Conservation (phyloP, 2,113 vertebrate species). For the Tenrec ecaudatus region DNA sequence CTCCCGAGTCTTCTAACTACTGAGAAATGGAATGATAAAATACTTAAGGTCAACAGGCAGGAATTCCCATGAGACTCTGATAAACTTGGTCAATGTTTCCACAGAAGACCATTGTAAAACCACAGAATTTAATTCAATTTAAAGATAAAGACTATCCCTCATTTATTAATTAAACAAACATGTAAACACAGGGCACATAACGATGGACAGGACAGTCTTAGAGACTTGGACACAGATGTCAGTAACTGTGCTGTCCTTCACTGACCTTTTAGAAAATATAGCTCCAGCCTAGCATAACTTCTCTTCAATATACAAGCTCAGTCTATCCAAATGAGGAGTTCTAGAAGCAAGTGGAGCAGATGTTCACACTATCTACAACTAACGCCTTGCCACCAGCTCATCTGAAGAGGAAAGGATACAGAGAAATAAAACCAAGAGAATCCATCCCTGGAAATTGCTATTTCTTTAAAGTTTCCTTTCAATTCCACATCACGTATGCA, state of each 20-base stretch:
- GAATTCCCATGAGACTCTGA: constrained; percentile 1
- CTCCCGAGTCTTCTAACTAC: background rate
- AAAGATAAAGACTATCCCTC: background rate
- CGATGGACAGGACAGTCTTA: background rate
- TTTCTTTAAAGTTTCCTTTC: background rate
- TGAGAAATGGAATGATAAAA: background rate
- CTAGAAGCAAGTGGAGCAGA: background rate
- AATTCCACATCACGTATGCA: background rate
- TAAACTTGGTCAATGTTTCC: constrained; percentile 12
- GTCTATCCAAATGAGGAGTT: background rate
- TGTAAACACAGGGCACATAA: background rate
- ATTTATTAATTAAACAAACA: background rate
- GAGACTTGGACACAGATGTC: background rate
- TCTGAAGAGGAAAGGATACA: background rate
- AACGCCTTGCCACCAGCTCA: background rate
- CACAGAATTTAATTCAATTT: background rate
- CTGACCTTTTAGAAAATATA: background rate
- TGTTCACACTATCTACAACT: background rate
- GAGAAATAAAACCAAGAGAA: constrained; percentile 11
- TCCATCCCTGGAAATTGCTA: background rate
- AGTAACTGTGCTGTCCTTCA: background rate
- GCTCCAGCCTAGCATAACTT: background rate
- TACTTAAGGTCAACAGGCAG: background rate
- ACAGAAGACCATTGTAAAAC: background rate
- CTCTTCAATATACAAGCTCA: background rate